Evolutionary conservation across 2,888 invertebrate species (phyloP), one percentile per base, ranked within the genome.

Genomic region (Pandemis corylana): DNA sequence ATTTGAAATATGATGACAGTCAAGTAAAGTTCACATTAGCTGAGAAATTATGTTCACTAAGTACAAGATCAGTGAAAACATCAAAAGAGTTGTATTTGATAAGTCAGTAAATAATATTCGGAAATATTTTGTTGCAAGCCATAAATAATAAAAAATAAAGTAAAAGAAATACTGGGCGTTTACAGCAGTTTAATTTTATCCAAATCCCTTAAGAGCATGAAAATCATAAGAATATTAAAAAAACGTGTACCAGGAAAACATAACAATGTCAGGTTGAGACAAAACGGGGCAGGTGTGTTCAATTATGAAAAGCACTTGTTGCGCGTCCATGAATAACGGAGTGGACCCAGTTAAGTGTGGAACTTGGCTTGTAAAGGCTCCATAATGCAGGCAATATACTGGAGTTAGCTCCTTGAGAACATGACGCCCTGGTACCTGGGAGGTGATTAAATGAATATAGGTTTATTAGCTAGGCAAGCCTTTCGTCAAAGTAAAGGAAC

Each of bases 291-390:
- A 77, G 77, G 84, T 85, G 84, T 83, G 84, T 84, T 89, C 87
- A 89, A 89, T 89, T 88, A 88, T 88, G 85, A 84, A 89, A 83
- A 84, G 83, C 87, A 89, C 89, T 89, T 89, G 89, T 89, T 89
- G 89, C 87, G 80, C 84, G 80, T 77, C 82, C 84, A 76, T 76
- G 76, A 76, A 84, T 83, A 86, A 83, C 85, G 82, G 83, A 87
- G 85, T 86, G 85, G 85, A 85, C 85, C 76, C 81, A 87, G 85
- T 83, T 86, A 85, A 88, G 87, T 84, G 84, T 83, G 83, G 83
- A 89, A 89, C 83, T 89, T 88, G 81, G 82, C 86, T 87, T 86
- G 88, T 87, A 87, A 85, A 84, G 83, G 83, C 82, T 89, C 83
- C 83, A 87, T 89, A 89, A 89, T 89, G 85, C 85, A 89, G 78